Percentiles rank a stretch among this genome's conserved stretches.
Evolutionary conservation across 2,888 invertebrate species (phyloP).

Genomic region (Vesta saturnalis): DNA sequence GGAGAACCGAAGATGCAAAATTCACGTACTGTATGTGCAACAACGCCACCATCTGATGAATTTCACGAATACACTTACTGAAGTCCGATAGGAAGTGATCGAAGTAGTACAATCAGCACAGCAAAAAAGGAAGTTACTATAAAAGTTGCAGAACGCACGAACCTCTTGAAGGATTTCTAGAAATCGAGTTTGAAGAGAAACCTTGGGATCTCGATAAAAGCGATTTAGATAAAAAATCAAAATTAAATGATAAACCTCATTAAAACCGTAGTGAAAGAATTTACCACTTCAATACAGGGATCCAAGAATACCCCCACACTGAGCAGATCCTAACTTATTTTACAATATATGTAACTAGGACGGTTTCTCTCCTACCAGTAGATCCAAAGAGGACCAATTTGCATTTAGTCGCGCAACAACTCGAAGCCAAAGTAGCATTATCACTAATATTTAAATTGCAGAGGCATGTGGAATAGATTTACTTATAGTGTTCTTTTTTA

Average conservation of each 20-base stretch:
- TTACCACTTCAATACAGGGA: conserved; percentile 8
- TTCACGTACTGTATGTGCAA: conserved; percentile 34
- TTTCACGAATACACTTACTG: conserved; percentile 52
- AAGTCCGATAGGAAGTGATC: conserved; percentile 50
- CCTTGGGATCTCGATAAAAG: conserved; percentile 75
- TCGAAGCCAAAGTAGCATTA: conserved; percentile 55
- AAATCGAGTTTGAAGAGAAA: conserved; percentile 83
- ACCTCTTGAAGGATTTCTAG: conserved; percentile 76
- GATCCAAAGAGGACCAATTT: conserved; percentile 21
- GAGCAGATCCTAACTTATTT: conserved; percentile 42
- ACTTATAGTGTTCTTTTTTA: conserved; percentile 21
- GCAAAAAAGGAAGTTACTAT: conserved; percentile 80
- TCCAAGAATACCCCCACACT: conserved; percentile 28
- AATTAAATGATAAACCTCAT: conserved; percentile 18
- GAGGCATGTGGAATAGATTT: conserved; percentile 41
- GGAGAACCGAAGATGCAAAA: conserved; percentile 38
- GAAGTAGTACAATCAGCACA: conserved; percentile 42
- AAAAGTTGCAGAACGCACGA: conserved; percentile 86
- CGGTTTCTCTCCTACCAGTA: conserved; percentile 46
- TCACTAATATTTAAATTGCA: conserved; percentile 53
- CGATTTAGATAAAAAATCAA: conserved; percentile 30
- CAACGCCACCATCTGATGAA: conserved; percentile 44
- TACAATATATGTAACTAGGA: conserved; percentile 45
- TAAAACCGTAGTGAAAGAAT: conserved; percentile 30
- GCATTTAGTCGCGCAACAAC: conserved; percentile 21